Evolutionary conservation across 1,140 invertebrate species (phyloP), one percentile per base, ranked within the genome.

Genomic region (Solen grandis): DNA sequence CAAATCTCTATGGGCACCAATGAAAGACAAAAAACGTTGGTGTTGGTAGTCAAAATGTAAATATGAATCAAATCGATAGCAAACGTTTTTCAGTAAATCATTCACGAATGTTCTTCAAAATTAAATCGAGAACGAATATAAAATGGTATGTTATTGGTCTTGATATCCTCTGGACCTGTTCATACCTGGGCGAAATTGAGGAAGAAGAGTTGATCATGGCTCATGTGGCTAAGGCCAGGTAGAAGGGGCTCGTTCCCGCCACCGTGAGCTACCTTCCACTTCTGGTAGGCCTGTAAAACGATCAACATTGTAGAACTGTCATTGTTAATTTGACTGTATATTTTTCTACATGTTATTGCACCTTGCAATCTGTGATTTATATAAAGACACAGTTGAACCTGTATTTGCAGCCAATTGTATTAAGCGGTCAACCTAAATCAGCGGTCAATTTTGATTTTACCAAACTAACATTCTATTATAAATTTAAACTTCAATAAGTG

Each of bases 121-220:
- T 46, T 46, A 46, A 46, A 19, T 19, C 8, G 8, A 46, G 19
- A 8, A 46, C 8, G 19, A 46, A 46, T 10, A 8, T 46, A 46
- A 10, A 19, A 46, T 10, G 8, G 41, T 46, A 46, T 8, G 41
- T 46, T 46, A 46, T 10, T 46, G 8, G 41, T 46, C 41, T 8
- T 10, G 41, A 46, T 46, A 46, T 46, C 41, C 8, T 10, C 19
- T 46, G 8, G 19, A 19, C 41, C 19, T 46, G 8, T 46, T 46
- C 8, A 4, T 76, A 92, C 92, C 85, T 92, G 91, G 38, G 91
- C 91, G 85, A 92, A 92, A 69, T 91, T 91, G 25, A 93, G 85
- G 82, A 93, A 99, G 90, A 99, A 96, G 22, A 99, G 93, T 91
- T 98, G 97, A 83, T 95, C 94, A 0, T 95, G 94, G 0, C 94